These are phyloP conservation scores for Lasioglossum villosulum DNA, from an alignment of 2,888 invertebrate genomes.

Conservation along the genomic window DNA sequence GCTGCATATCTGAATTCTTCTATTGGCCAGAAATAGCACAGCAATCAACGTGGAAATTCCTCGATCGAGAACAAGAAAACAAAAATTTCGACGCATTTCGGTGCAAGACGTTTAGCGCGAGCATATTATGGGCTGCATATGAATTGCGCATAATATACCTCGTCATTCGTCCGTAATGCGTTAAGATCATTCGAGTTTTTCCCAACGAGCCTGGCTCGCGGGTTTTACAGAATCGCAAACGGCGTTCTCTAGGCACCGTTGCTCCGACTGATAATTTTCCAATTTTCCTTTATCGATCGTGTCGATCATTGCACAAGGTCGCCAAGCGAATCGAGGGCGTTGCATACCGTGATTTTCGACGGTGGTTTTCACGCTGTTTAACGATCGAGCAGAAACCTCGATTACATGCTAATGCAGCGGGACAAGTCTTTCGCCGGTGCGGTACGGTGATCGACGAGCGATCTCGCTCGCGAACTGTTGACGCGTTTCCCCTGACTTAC, in stretches of 20 bases:
- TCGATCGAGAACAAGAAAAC: neutral
- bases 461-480: constrained; percentile 24
- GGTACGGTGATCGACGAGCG: constrained; percentile 38
- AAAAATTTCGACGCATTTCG: neutral
- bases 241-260: neutral
- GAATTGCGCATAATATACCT: neutral
- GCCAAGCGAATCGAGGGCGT: neutral
- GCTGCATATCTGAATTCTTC: neutral
- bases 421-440: constrained; percentile 25
- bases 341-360: constrained; percentile 8
- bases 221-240: neutral
- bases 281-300: constrained; percentile 16
- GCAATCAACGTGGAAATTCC: neutral
- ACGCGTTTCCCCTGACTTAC: constrained; percentile 45
- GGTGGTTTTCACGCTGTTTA: constrained; percentile 29
- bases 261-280: neutral
- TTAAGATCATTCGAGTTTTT: neutral
- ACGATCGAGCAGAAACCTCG: constrained; percentile 30
- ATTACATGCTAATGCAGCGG: constrained; percentile 55
- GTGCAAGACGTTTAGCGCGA: neutral
- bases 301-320: constrained; percentile 5
- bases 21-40: neutral
- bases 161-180: neutral
- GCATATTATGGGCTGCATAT: neutral
- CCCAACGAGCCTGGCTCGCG: neutral